Conservation (phyloP, 2,888 invertebrate genomes). For the Germaria angustata region DNA sequence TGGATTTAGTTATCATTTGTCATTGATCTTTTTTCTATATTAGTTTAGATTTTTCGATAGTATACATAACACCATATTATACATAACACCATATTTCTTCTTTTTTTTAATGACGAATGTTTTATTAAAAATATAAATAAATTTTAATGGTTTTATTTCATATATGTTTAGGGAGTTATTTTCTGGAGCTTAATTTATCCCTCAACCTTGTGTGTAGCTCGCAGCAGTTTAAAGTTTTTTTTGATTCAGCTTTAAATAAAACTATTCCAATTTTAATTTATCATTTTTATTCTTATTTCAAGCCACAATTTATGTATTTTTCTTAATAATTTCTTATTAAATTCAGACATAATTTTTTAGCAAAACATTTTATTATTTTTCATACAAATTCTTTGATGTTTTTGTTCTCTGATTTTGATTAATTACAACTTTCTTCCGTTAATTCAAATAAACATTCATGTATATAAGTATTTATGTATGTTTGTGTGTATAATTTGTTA, state of each 20-base stretch:
- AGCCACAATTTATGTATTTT: constrained; percentile 37
- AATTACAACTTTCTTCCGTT: constrained; percentile 22
- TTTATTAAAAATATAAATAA: too few species aligned
- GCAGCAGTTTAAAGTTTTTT: too few species aligned
- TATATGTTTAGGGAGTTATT: too few species aligned
- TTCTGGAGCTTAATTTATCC: too few species aligned
- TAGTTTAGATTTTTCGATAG: too few species aligned
- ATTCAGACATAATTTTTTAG: constrained; percentile 32
- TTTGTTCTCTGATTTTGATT: constrained; percentile 36
- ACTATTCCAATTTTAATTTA: not conserved
- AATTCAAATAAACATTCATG: constrained; percentile 37
- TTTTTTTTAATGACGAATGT: too few species aligned
- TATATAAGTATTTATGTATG: not conserved
- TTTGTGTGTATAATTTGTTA: not conserved
- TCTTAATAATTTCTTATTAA: constrained; percentile 24
- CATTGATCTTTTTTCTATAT: too few species aligned
- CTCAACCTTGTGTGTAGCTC: too few species aligned
- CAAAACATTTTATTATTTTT: constrained; percentile 29
- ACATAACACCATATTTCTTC: too few species aligned
- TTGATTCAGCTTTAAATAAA: constrained; percentile 40
- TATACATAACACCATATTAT: too few species aligned
- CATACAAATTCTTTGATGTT: constrained; percentile 47
- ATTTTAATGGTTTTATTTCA: too few species aligned
- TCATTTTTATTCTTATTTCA: constrained; percentile 38
- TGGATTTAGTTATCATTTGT: too few species aligned